Evolutionary conservation across 1,140 invertebrate species (phyloP).

Genomic region (Drosophila guanche): DNA sequence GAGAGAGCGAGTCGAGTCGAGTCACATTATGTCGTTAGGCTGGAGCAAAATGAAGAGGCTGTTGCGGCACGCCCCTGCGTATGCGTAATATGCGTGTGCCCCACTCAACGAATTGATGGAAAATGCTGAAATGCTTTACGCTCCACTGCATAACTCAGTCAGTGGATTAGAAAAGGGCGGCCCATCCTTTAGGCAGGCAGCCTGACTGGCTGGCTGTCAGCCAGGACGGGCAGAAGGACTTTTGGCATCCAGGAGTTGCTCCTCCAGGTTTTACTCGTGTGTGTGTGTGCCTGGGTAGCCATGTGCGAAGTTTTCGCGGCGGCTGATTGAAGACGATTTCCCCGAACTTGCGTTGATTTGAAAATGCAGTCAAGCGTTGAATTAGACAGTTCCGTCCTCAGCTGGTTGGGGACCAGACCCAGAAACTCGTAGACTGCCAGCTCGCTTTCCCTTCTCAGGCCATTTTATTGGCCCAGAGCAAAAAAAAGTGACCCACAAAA

Average conservation of each 20-base stretch:
- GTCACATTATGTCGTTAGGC: constrained; percentile 77
- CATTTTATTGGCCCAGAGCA: constrained; percentile 52
- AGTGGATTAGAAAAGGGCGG: constrained; percentile 81
- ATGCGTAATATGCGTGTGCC: constrained; percentile 74
- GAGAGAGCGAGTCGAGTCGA: constrained; percentile 14
- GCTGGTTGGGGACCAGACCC: constrained; percentile 12
- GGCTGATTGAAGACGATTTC: constrained; percentile 79
- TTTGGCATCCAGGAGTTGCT: constrained; percentile 8
- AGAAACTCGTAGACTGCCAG: neutral
- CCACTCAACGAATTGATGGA: constrained; percentile 71
- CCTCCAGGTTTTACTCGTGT: constrained; percentile 35
- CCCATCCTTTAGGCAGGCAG: constrained; percentile 17
- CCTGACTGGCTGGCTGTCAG: constrained; percentile 15
- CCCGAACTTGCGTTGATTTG: constrained; percentile 79
- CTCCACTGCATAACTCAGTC: constrained; percentile 80
- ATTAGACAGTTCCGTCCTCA: constrained; percentile 69
- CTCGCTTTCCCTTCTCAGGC: constrained; percentile 16
- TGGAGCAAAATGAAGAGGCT: constrained; percentile 76
- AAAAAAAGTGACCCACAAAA: constrained; percentile 63
- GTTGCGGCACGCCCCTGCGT: constrained; percentile 73
- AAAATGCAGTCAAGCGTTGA: constrained; percentile 79
- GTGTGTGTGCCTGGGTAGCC: constrained; percentile 27
- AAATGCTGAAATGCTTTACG: constrained; percentile 82
- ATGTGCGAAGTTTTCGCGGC: constrained; percentile 76
- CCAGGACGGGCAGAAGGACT: neutral